Evolutionary conservation across 2,888 invertebrate species (phyloP).

Genomic region (Pycnomerus fuliginosus): DNA sequence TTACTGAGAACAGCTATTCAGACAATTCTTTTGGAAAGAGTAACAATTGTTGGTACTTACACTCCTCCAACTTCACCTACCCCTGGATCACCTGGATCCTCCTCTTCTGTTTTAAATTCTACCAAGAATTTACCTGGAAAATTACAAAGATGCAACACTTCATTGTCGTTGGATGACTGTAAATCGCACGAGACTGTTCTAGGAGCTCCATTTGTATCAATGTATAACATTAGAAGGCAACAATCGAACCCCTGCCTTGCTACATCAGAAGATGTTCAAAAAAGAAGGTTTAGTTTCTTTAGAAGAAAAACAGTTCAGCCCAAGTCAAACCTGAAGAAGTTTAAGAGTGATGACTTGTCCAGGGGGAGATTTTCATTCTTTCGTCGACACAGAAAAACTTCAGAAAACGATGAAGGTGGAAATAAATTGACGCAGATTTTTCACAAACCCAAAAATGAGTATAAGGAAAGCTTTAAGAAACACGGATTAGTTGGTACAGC

Average conservation of each 20-base stretch:
- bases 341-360: conserved; percentile 14
- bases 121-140: conserved; percentile 35
- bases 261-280: conserved; percentile 15
- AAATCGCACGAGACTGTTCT: conserved; percentile 54
- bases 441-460: not conserved
- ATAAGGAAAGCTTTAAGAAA: conserved; percentile 11
- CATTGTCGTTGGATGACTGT: conserved; percentile 51
- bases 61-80: conserved; percentile 41
- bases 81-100: conserved; percentile 11
- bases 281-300: conserved; percentile 25
- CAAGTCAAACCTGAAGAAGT: conserved; percentile 13
- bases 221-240: conserved; percentile 29
- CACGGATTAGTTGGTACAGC: conserved; percentile 56
- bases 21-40: conserved; percentile 47
- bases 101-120: conserved; percentile 20
- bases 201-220: conserved; percentile 57
- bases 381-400: conserved; percentile 6
- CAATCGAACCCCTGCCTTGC: conserved; percentile 29
- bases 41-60: conserved; percentile 41
- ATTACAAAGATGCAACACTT: too few species aligned
- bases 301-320: conserved; percentile 19
- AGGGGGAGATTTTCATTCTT: conserved; percentile 18
- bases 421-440: conserved; percentile 6
- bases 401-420: conserved; percentile 4
- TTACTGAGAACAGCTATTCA: conserved; percentile 47